Percentiles rank a stretch among this genome's conserved stretches.
Evolutionary conservation across 2,888 invertebrate genomes (phyloP).

Genomic region (Ferdinandea cuprea): DNA sequence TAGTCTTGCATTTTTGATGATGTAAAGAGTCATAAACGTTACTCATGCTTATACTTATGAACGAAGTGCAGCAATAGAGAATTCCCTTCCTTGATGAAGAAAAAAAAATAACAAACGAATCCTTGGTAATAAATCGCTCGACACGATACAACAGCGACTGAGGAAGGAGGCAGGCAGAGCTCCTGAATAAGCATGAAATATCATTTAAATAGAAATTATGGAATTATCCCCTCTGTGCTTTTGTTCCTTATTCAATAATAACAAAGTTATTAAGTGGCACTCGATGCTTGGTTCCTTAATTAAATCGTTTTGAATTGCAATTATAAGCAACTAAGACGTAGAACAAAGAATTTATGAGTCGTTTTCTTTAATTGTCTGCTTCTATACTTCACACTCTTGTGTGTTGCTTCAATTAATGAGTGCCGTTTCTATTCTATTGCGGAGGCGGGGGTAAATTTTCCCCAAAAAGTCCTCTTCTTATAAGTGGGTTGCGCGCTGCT

Average conservation of each 20-base stretch:
- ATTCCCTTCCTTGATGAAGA: not conserved
- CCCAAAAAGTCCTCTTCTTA: constrained; percentile 18
- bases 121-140: constrained; percentile 36
- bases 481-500: constrained; percentile 17
- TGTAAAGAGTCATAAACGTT: constrained; percentile 54
- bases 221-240: constrained; percentile 37
- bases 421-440: constrained; percentile 24
- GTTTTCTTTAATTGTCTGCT: constrained; percentile 43
- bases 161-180: not conserved
- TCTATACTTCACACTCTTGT: constrained; percentile 10
- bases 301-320: constrained; percentile 64
- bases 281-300: constrained; percentile 58
- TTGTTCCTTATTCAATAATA: constrained; percentile 39
- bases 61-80: constrained; percentile 36
- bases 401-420: constrained; percentile 54
- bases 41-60: constrained; percentile 47
- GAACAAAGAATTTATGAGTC: constrained; percentile 30
- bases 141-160: not conserved
- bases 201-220: constrained; percentile 33
- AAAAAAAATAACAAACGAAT: too few species aligned
- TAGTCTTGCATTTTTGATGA: constrained; percentile 54
- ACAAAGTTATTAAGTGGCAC: constrained; percentile 63
- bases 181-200: constrained; percentile 23
- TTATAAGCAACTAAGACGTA: constrained; percentile 35
- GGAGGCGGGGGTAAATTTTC: constrained; percentile 23